Percentiles rank a stretch among this genome's conserved stretches.
These are phyloP conservation scores for Pectinophora gossypiella DNA, from an alignment of 1,140 invertebrate genomes.

Conservation along the genomic window DNA sequence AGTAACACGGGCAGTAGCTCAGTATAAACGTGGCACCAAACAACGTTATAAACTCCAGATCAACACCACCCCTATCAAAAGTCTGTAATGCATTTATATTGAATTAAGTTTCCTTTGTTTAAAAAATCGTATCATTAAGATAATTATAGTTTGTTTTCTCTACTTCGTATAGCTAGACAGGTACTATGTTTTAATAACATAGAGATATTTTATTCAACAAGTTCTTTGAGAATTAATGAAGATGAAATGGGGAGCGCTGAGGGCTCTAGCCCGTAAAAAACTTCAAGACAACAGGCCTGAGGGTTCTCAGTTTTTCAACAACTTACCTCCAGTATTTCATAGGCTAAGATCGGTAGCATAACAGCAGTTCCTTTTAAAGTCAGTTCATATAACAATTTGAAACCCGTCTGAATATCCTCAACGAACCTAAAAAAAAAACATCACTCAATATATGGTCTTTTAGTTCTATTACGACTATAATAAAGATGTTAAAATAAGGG, in stretches of 20 bases:
- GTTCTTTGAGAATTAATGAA: constrained; percentile 2
- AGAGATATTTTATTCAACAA: constrained; percentile 7
- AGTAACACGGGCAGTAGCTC: neutral
- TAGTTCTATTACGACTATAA: constrained; percentile 1
- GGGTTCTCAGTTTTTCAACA: neutral
- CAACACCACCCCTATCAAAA: neutral
- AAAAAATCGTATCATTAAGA: neutral
- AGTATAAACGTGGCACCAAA: neutral
- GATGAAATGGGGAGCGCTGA: constrained; percentile 5
- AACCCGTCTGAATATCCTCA: constrained; percentile 21
- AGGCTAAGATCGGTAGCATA: constrained; percentile 28
- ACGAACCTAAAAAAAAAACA: constrained; percentile 26
- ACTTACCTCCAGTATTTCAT: constrained; percentile 34
- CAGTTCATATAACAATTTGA: constrained; percentile 32
- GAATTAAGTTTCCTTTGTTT: neutral
- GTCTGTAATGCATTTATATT: neutral
- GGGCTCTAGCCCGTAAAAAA: constrained; percentile 5
- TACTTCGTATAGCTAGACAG: too few species aligned
- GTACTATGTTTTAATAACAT: too few species aligned
- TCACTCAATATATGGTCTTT: neutral
- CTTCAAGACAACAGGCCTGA: neutral
- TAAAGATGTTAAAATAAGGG: neutral
- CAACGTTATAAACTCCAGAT: neutral
- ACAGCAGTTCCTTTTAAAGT: constrained; percentile 29
- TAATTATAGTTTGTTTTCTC: constrained; percentile 6